Evolutionary conservation across 2,888 invertebrate genomes (phyloP).

Genomic region (Tipula vernalis): DNA sequence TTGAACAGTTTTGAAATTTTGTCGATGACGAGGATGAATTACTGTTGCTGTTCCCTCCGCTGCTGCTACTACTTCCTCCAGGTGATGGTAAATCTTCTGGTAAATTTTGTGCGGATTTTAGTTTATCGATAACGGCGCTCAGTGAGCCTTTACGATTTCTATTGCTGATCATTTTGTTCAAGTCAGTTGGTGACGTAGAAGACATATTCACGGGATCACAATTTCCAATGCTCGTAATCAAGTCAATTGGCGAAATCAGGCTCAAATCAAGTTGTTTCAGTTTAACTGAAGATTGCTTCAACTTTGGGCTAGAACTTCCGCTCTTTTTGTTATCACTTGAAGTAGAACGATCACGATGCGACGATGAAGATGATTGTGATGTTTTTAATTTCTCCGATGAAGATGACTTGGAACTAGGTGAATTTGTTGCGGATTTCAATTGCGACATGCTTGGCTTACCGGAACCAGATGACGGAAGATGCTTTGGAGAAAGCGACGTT

Average conservation of each 20-base stretch:
- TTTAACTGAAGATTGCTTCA: conserved; percentile 52
- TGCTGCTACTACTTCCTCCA: neutral
- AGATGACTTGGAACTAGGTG: conserved; percentile 46
- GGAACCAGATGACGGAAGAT: conserved; percentile 51
- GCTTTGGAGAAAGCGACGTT: conserved; percentile 56
- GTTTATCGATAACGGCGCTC: conserved; percentile 78
- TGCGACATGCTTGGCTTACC: conserved; percentile 86
- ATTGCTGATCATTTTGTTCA: conserved; percentile 45
- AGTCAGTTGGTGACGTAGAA: conserved; percentile 17
- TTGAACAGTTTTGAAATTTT: neutral
- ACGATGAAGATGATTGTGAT: conserved; percentile 11
- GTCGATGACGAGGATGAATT: neutral
- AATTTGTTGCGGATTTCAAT: conserved; percentile 64
- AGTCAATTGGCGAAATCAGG: conserved; percentile 25
- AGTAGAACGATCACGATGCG: conserved; percentile 14
- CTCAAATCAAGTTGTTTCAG: conserved; percentile 54
- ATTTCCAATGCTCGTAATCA: neutral
- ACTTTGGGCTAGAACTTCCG: conserved; percentile 49
- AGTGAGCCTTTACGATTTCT: conserved; percentile 60
- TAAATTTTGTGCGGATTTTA: conserved; percentile 53
- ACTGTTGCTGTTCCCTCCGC: neutral
- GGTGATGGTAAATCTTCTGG: conserved; percentile 17
- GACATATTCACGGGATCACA: neutral
- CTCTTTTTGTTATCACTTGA: conserved; percentile 16
- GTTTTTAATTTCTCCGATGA: neutral